Percentiles rank a stretch among this genome's conserved stretches.
These are phyloP conservation scores for Lycia hirtaria DNA, from an alignment of 2,888 invertebrate species.

Conservation along the genomic window DNA sequence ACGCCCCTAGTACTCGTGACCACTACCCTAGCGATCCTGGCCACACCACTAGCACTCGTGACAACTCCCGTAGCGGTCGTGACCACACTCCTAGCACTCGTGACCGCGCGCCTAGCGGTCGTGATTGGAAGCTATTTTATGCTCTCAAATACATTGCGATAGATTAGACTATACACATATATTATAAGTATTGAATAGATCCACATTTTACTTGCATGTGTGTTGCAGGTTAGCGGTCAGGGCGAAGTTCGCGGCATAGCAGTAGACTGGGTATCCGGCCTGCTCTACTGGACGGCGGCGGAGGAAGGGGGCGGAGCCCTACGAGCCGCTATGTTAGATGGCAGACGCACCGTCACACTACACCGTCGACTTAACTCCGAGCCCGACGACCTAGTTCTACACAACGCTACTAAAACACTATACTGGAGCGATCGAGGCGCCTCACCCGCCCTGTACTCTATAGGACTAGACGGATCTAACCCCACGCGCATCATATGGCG, in stretches of 20 bases:
- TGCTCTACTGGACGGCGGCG: slow-evolving; percentile 89
- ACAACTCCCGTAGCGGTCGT: no score
- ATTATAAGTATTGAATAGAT: no score
- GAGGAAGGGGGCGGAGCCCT: slow-evolving; percentile 44
- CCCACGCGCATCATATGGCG: slow-evolving; percentile 83
- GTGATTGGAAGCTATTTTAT: no score
- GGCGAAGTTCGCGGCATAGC: slow-evolving; percentile 90
- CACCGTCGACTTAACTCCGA: slow-evolving; percentile 81
- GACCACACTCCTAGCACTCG: no score
- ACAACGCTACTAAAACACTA: slow-evolving; percentile 85
- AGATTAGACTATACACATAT: no score
- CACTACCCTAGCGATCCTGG: no score
- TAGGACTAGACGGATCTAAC: slow-evolving; percentile 87
- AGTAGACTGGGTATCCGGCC: slow-evolving; percentile 88
- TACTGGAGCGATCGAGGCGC: slow-evolving; percentile 91
- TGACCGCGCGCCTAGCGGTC: no score
- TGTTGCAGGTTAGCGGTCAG: slow-evolving; percentile 76
- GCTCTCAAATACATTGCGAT: no score
- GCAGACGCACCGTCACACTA: slow-evolving; percentile 83
- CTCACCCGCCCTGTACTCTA: slow-evolving; percentile 86
- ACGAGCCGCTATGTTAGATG: slow-evolving; percentile 81
- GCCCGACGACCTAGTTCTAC: slow-evolving; percentile 89
- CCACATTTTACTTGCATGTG: no score
- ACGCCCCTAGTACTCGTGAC: no score
- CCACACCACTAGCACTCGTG: no score